These are phyloP conservation scores for Odocoileus hemionus DNA, from an alignment of 2,113 vertebrate genomes.

Conservation along the genomic window DNA sequence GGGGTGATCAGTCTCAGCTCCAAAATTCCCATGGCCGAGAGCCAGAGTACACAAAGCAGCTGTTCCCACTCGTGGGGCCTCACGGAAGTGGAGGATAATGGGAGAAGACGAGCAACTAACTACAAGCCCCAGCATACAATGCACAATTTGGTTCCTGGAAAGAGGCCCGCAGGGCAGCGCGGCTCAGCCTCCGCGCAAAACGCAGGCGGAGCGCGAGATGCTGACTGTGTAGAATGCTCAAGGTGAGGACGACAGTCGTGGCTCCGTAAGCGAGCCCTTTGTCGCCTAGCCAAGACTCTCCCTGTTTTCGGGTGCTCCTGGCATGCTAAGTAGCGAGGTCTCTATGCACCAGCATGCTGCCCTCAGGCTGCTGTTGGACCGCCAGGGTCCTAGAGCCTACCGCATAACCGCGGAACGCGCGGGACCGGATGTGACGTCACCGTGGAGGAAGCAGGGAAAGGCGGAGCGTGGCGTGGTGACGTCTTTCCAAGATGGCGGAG, in stretches of 20 bases:
- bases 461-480: conserved; percentile 55
- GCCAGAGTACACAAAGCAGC: neutral
- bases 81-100: neutral
- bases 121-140: conserved; percentile 58
- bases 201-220: fast-evolving
- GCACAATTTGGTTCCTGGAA: neutral
- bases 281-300: neutral
- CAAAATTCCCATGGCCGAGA: neutral
- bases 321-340: neutral
- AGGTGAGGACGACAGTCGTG: neutral
- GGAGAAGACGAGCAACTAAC: conserved; percentile 37
- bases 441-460: neutral
- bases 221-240: neutral
- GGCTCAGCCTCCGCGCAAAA: neutral
- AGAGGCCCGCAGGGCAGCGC: neutral
- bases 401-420: fast-evolving
- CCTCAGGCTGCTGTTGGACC: fast-evolving
- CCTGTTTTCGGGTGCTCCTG: neutral
- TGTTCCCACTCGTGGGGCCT: neutral
- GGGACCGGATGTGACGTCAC: conserved; percentile 47
- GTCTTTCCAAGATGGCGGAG: conserved; percentile 65
- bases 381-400: neutral
- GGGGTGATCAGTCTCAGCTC: neutral
- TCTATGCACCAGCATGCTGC: fast-evolving
- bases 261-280: neutral